A percentile compares a stretch with the other conserved stretches of the same genome.
phyloP scores from a whole-genome alignment of 2,113 vertebrate species.

The Thunnus maccoyii region DNA sequence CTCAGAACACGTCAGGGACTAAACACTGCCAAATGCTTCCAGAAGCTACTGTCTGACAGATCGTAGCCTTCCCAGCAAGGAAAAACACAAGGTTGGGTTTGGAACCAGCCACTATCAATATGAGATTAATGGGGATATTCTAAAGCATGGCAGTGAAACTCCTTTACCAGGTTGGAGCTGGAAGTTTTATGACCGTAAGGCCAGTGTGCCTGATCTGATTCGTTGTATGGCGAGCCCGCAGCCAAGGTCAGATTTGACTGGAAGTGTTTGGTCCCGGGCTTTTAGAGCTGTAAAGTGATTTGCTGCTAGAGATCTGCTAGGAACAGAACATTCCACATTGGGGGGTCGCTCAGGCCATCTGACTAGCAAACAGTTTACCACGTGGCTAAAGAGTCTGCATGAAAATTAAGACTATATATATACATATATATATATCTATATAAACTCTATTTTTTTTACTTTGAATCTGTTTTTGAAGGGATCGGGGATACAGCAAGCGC shows the following conservation, averaged over 20 bases:
- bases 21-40: constrained; percentile 32
- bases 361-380: constrained; percentile 56
- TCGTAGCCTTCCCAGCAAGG: constrained; percentile 18
- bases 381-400: constrained; percentile 74
- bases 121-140: constrained; percentile 18
- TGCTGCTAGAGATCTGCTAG: constrained; percentile 64
- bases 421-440: constrained; percentile 39
- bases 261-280: constrained; percentile 31
- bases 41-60: constrained; percentile 22
- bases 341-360: constrained; percentile 71
- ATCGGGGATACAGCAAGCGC: constrained; percentile 17
- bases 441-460: constrained; percentile 58
- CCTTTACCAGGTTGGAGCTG: constrained; percentile 10
- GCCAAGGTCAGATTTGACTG: constrained; percentile 17
- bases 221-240: neutral
- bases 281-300: constrained; percentile 48
- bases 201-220: constrained; percentile 26
- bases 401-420: constrained; percentile 58
- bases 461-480: constrained; percentile 37
- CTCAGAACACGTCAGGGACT: constrained; percentile 59
- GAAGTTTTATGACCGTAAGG: constrained; percentile 5
- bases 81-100: neutral
- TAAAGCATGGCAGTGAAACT: constrained; percentile 11
- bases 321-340: constrained; percentile 93
- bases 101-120: constrained; percentile 6